A percentile compares a stretch with the other conserved stretches of the same genome.
Conservation (phyloP, 2,888 invertebrate genomes). For the Teinopalpus imperialis region DNA sequence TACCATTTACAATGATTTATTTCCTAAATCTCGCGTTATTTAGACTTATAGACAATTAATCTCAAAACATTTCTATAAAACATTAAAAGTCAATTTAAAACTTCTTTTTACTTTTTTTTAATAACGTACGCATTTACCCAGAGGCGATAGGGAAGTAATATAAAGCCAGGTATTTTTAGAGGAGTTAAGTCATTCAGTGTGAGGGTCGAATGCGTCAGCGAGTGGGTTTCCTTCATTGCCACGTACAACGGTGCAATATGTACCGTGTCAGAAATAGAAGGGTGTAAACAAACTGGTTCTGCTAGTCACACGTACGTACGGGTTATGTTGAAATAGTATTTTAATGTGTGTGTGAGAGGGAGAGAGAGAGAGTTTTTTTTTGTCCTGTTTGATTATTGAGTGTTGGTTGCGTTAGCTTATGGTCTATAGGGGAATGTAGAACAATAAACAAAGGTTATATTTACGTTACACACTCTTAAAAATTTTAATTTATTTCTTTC, state of each 20-base stretch:
- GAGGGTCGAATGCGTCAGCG: constrained; percentile 8
- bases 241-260: constrained; percentile 10
- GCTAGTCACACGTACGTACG: not conserved
- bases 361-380: no score
- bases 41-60: no score
- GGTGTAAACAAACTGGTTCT: constrained; percentile 12
- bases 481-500: no score
- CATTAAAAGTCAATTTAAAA: no score
- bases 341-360: no score
- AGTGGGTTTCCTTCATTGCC: constrained; percentile 12
- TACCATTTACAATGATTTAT: no score
- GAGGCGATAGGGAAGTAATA: constrained; percentile 13
- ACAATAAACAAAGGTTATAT: not conserved
- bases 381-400: no score
- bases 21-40: no score
- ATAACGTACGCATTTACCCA: not conserved
- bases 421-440: no score
- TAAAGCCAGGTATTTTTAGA: not conserved
- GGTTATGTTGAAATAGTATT: constrained; percentile 8
- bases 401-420: not conserved
- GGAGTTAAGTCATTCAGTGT: constrained; percentile 19
- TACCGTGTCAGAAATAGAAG: constrained; percentile 17
- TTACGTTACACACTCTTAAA: no score
- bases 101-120: no score
- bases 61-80: no score